Percentiles rank a stretch among this genome's conserved stretches.
These are phyloP conservation scores for Endotricha flammealis DNA, from an alignment of 2,888 invertebrate genomes.

Conservation along the genomic window DNA sequence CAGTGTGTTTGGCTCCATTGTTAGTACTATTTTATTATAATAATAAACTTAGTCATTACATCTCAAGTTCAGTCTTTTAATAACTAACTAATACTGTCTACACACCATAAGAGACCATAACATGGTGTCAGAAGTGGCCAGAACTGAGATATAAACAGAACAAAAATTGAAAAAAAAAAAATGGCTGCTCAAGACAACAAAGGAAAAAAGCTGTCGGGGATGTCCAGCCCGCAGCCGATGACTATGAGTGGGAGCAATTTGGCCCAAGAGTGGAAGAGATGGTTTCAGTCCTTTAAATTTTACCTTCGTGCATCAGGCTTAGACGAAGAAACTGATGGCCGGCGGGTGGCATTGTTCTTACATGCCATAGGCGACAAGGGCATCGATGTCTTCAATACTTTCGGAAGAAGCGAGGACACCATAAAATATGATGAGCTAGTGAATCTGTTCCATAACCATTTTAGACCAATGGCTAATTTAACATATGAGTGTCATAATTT, in stretches of 20 bases:
- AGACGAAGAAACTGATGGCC: slow-evolving; percentile 15
- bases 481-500: slow-evolving; percentile 18
- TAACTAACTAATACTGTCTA: too few relatives aligned
- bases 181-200: too few relatives aligned
- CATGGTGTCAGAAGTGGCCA: too few relatives aligned
- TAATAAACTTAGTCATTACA: too few relatives aligned
- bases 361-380: slow-evolving; percentile 17
- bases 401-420: slow-evolving; percentile 14
- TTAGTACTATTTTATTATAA: too few relatives aligned
- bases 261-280: slow-evolving; percentile 17
- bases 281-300: slow-evolving; percentile 16
- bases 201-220: too few relatives aligned
- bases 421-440: slow-evolving; percentile 3
- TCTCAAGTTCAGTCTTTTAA: too few relatives aligned
- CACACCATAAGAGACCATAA: too few relatives aligned
- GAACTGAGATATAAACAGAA: too few relatives aligned
- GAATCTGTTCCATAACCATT: slow-evolving; percentile 1
- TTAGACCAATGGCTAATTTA: slow-evolving; percentile 13
- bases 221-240: slow-evolving; percentile 12
- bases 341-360: slow-evolving; percentile 17
- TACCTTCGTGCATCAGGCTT: slow-evolving; percentile 14
- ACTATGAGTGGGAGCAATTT: slow-evolving; percentile 13
- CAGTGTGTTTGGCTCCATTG: too few relatives aligned
- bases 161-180: too few relatives aligned
- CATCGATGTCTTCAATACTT: slow-evolving; percentile 15